Base-by-base conservation (phyloP, 2,888 invertebrate species). In the Ferdinandea cuprea region DNA sequence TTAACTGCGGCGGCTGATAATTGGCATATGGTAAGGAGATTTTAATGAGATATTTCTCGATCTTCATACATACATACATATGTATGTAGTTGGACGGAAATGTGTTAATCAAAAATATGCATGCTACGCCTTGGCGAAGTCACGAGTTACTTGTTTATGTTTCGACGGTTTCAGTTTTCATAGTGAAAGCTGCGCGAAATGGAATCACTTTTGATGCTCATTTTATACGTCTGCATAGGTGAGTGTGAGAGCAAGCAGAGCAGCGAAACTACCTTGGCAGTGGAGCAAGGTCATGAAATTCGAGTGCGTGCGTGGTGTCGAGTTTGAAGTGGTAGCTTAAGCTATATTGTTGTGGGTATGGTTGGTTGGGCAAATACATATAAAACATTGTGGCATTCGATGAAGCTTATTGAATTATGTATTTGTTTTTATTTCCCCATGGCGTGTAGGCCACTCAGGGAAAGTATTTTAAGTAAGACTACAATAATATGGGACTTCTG, bases 241-340 rank as follows among this genome's bases (percentile, higher is more conserved):
- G 50, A 48, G 56, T 8, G 19, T 21, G 30, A 54, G 44, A 63
- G 54, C n/a, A n/a, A n/a, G n/a, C n/a, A n/a, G n/a, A n/a, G n/a
- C n/a, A n/a, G n/a, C 73, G 73, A 65, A 63, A 65, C 48, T 56
- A 37, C 65, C 63, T 73, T 73, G 73, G 37, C 73, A 46, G 58
- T 42, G 65, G 58, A 28, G 63, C 74, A 74, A 74, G 74, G 74
- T 74, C 74, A 66, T 40, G 52, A 25, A 52, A 37, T 56, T 17
- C 11, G 35, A 19, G 21, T 19, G 17, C 11, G 17, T 37, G n/a
- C 19, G 17, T 5, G n/a, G 28, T 25, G 8, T 21, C 19, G 30
- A 5, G 21, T 19, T 17, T 28, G 11, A 50, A 30, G 50, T 40
- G 59, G 61, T 19, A 30, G 6, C 37, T 13, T 40, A 37, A 13